A percentile compares a stretch with the other conserved stretches of the same genome.
These are phyloP conservation scores for Platycercus adscitus DNA, from an alignment of 2,113 vertebrate genomes.

Conservation along the genomic window DNA sequence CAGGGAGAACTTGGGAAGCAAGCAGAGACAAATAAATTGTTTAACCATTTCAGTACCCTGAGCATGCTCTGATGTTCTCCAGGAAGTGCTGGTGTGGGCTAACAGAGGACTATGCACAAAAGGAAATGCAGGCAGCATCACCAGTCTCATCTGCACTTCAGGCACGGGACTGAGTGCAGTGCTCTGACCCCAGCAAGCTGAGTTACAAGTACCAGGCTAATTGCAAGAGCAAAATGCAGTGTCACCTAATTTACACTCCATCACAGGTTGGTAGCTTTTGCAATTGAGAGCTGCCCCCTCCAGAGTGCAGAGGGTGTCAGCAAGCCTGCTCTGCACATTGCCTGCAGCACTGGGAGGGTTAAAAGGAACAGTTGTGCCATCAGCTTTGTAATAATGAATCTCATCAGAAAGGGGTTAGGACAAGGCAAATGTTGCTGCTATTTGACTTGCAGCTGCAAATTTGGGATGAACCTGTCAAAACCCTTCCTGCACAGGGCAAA, in stretches of 20 bases:
- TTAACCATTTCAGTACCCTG: conserved; percentile 33
- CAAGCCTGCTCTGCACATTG: neutral
- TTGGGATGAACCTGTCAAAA: neutral
- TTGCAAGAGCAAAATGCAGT: neutral
- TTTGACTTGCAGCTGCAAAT: conserved; percentile 2
- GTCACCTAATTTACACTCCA: neutral
- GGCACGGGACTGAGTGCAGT: neutral
- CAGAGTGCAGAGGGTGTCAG: neutral
- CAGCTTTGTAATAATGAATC: neutral
- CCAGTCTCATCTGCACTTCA: neutral
- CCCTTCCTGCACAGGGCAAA: neutral
- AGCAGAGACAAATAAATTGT: conserved; percentile 2
- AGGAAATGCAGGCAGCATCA: accelerated
- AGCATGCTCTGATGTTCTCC: neutral
- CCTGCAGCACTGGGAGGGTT: neutral
- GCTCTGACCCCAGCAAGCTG: neutral
- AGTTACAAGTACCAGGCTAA: neutral
- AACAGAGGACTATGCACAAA: neutral
- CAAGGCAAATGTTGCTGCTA: neutral
- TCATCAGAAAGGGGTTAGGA: neutral
- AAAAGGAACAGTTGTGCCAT: neutral
- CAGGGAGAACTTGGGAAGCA: neutral
- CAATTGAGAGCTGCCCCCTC: neutral
- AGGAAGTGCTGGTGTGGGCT: neutral
- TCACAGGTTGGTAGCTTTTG: neutral